These are phyloP conservation scores for Salpingus planirostris DNA, from an alignment of 2,888 invertebrate genomes.

Conservation along the genomic window DNA sequence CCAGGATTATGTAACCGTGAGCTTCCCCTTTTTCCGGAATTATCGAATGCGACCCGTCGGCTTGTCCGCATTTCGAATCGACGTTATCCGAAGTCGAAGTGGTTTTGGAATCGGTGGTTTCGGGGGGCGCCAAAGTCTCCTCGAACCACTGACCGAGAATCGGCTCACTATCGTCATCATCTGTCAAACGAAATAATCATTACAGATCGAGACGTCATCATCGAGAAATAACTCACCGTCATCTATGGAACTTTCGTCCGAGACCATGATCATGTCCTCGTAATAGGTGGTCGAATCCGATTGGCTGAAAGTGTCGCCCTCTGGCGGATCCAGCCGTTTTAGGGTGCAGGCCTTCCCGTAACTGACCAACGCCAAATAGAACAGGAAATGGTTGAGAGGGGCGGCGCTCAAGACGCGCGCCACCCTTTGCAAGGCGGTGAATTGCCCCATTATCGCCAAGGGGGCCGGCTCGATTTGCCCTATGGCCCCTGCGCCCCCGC, in stretches of 20 bases:
- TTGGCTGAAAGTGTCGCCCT: constrained; percentile 75
- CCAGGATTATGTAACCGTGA: constrained; percentile 74
- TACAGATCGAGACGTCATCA: too few species aligned
- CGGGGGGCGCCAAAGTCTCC: constrained; percentile 79
- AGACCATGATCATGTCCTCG: constrained; percentile 87
- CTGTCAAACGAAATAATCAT: too few species aligned
- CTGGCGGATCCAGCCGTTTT: constrained; percentile 73
- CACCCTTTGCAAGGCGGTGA: constrained; percentile 61
- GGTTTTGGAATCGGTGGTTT: constrained; percentile 51
- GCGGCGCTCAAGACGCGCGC: constrained; percentile 61
- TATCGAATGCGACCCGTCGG: constrained; percentile 44
- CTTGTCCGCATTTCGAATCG: constrained; percentile 42
- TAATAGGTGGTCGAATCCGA: constrained; percentile 95
- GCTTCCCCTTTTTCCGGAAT: constrained; percentile 74
- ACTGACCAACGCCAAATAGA: constrained; percentile 80
- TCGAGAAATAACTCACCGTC: constrained; percentile 53
- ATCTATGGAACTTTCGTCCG: constrained; percentile 82
- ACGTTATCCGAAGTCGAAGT: constrained; percentile 46
- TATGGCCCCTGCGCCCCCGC: constrained; percentile 35
- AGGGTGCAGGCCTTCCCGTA: constrained; percentile 85
- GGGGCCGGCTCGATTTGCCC: constrained; percentile 49
- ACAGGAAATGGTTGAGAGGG: constrained; percentile 72
- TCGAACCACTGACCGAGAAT: constrained; percentile 91
- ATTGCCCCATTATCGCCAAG: constrained; percentile 54
- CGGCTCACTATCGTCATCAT: constrained; percentile 75